A percentile compares a stretch with the other conserved stretches of the same genome.
These are phyloP conservation scores for Leptodactylus fuscus DNA, from an alignment of 2,113 vertebrate genomes.

Conservation along the genomic window DNA sequence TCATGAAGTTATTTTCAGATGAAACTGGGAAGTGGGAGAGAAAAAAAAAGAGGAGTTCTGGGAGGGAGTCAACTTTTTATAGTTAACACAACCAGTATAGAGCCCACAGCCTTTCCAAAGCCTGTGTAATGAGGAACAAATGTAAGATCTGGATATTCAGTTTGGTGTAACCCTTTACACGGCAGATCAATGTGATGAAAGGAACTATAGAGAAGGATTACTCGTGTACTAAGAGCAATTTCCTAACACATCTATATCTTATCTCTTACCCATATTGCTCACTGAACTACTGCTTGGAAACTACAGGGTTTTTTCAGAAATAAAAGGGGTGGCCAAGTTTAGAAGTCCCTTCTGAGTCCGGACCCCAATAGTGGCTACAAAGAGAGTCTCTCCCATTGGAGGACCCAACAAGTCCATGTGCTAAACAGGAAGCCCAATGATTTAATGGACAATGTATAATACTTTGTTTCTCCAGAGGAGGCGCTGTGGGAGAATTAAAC, in stretches of 20 bases:
- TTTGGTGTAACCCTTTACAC: conserved; percentile 39
- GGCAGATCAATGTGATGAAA: background rate
- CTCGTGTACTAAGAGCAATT: background rate
- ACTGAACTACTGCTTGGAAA: too few species aligned
- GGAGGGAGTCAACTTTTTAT: background rate
- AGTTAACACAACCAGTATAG: conserved; percentile 5
- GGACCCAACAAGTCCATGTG: background rate
- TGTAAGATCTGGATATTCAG: conserved; percentile 60
- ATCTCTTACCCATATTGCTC: too few species aligned
- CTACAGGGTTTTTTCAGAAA: too few species aligned
- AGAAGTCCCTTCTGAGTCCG: too few species aligned
- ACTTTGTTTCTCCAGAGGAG: background rate
- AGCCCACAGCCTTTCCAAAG: conserved; percentile 43
- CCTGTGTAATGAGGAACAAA: conserved; percentile 70
- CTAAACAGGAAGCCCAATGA: background rate
- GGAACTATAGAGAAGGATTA: background rate
- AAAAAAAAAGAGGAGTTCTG: background rate
- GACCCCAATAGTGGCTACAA: too few species aligned
- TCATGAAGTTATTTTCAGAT: conserved; percentile 49
- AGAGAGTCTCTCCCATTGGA: background rate
- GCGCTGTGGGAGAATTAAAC: background rate
- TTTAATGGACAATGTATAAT: background rate
- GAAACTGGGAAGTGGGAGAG: conserved; percentile 5
- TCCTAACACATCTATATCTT: background rate
- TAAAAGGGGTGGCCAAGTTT: background rate